Evolutionary conservation across 2,113 vertebrate genomes (phyloP).

Genomic region (Coryphaenoides rupestris): DNA sequence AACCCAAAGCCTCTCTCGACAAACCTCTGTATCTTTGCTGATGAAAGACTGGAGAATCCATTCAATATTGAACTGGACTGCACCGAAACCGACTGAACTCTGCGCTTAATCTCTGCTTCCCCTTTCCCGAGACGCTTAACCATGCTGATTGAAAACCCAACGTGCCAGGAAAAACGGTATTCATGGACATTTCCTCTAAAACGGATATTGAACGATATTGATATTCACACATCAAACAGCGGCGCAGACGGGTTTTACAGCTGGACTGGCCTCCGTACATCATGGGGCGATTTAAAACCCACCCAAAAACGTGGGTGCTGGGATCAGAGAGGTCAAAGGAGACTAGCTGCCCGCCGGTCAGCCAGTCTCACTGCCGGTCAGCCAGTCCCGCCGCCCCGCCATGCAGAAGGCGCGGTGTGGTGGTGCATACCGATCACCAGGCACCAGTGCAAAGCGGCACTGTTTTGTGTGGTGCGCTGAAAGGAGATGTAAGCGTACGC

Average conservation of each 20-base stretch:
- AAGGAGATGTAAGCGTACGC: constrained; percentile 17
- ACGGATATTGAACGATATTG: constrained; percentile 35
- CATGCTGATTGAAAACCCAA: constrained; percentile 37
- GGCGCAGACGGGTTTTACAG: not conserved
- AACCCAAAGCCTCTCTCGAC: constrained; percentile 44
- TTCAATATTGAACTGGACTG: constrained; percentile 20
- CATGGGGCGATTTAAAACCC: not conserved
- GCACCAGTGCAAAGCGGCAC: not conserved
- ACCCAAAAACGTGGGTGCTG: constrained; percentile 12
- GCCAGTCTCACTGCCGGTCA: not conserved
- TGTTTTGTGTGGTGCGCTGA: constrained; percentile 34
- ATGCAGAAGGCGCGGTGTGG: not conserved
- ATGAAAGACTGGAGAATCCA: constrained; percentile 43
- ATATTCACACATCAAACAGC: constrained; percentile 28
- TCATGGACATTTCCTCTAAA: constrained; percentile 33
- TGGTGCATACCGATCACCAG: constrained; percentile 26
- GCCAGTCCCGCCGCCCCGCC: not conserved
- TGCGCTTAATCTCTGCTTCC: constrained; percentile 30
- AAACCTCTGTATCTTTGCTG: constrained; percentile 32
- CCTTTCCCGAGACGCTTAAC: constrained; percentile 9
- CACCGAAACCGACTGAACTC: no score
- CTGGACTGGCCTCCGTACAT: no score
- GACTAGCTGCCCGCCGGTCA: no score
- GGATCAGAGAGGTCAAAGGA: constrained; percentile 4
- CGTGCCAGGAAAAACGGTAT: constrained; percentile 48